Evolutionary conservation across 2,113 vertebrate species (phyloP).

Genomic region (Vireo altiloquus): DNA sequence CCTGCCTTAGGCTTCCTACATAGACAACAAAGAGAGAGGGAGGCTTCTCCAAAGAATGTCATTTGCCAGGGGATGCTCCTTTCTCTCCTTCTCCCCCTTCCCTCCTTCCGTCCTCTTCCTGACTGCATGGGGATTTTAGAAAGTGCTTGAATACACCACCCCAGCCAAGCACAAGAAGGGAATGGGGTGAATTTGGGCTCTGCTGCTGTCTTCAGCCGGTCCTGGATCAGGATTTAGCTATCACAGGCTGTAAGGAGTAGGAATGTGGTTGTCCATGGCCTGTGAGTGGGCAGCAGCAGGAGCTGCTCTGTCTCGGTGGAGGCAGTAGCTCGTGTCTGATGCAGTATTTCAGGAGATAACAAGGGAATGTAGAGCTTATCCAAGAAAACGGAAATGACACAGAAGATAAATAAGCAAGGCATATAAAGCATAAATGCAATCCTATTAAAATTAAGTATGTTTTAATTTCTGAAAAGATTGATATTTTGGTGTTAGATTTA

Average conservation of each 20-base stretch:
- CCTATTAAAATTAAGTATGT: conserved; percentile 72
- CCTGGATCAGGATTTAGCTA: neutral
- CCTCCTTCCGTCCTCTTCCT: neutral
- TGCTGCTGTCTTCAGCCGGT: neutral
- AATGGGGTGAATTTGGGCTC: neutral
- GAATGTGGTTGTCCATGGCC: neutral
- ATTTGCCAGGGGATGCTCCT: neutral
- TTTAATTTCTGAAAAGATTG: conserved; percentile 61
- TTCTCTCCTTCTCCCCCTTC: neutral
- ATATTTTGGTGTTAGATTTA: conserved; percentile 56
- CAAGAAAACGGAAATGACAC: conserved; percentile 49
- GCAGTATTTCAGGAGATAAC: conserved; percentile 75
- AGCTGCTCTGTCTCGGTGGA: conserved; percentile 7
- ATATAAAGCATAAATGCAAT: conserved; percentile 66
- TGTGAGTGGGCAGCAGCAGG: neutral
- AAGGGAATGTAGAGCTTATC: conserved; percentile 46
- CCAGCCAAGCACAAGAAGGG: neutral
- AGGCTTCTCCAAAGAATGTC: neutral
- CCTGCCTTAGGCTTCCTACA: conserved; percentile 16
- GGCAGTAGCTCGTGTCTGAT: conserved; percentile 45
- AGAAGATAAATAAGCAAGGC: conserved; percentile 60
- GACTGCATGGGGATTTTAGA: neutral
- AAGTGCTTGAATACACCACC: neutral
- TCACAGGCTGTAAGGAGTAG: neutral
- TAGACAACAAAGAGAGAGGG: neutral